phyloP scores from a whole-genome alignment of 2,113 vertebrate genomes.

The Tauraco erythrolophus region DNA sequence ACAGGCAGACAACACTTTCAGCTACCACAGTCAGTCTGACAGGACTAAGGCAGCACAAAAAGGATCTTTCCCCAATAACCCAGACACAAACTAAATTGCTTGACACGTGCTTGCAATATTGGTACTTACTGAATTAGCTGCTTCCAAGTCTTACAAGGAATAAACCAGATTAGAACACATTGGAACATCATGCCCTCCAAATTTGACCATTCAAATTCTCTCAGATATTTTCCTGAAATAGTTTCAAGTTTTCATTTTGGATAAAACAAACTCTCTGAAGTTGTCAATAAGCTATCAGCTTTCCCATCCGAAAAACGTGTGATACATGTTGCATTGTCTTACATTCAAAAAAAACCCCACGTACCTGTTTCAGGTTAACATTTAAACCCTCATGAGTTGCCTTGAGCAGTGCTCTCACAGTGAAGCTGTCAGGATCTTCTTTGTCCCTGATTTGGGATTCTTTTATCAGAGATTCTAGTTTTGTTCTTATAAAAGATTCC shows the following conservation, averaged over 20 bases:
- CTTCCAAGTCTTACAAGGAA: neutral
- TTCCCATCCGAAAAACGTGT: neutral
- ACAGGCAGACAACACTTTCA: neutral
- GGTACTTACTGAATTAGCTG: neutral
- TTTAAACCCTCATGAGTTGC: conserved; percentile 93
- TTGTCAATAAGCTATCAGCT: neutral
- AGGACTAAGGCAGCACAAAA: neutral
- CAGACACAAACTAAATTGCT: neutral
- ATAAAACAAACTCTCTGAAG: neutral
- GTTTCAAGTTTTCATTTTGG: neutral
- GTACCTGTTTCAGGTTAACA: conserved; percentile 91
- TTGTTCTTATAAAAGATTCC: conserved; percentile 94
- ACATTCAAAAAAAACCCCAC: neutral
- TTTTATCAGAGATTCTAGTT: conserved; percentile 92
- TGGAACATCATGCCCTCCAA: neutral
- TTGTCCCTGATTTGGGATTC: conserved; percentile 95
- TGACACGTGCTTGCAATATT: neutral
- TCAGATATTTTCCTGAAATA: neutral
- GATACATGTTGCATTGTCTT: no score
- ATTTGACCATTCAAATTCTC: neutral
- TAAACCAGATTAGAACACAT: neutral
- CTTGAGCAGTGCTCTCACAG: conserved; percentile 90
- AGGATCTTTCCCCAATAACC: neutral
- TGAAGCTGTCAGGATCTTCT: conserved; percentile 95
- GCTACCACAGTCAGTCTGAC: rapidly evolving